Evolutionary conservation across 2,888 invertebrate genomes (phyloP).

Genomic region (Cerceris ruficornis): DNA sequence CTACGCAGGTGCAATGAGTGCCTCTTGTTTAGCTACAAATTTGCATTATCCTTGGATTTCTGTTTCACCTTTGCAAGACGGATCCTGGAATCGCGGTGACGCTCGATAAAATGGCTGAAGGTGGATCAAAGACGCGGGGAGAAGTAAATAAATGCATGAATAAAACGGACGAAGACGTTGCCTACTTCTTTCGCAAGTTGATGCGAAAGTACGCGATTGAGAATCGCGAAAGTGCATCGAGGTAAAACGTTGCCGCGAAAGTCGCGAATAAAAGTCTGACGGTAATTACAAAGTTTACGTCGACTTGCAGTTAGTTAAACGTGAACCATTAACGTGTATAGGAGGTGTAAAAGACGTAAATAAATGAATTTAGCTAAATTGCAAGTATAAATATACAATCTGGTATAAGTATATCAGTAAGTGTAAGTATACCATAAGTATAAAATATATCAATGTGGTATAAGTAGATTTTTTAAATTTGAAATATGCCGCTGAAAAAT

Average conservation of each 20-base stretch:
- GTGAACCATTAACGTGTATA: too few species aligned
- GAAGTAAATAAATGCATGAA: neutral
- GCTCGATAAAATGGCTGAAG: neutral
- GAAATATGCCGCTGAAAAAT: too few species aligned
- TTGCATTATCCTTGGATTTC: neutral
- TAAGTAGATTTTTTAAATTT: too few species aligned
- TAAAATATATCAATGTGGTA: too few species aligned
- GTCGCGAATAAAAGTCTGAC: neutral
- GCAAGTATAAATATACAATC: too few species aligned
- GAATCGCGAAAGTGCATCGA: constrained; percentile 2
- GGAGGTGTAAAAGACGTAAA: too few species aligned
- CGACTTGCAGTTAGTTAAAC: too few species aligned
- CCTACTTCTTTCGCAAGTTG: constrained; percentile 6
- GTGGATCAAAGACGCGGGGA: neutral
- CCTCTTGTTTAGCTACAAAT: constrained; percentile 2
- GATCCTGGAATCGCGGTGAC: too few species aligned
- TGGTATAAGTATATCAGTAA: too few species aligned
- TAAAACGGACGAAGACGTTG: neutral
- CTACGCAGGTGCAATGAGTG: neutral
- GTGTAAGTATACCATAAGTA: too few species aligned
- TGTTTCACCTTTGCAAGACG: constrained; percentile 5
- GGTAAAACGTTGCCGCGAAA: neutral
- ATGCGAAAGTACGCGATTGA: constrained; percentile 16
- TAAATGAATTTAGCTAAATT: too few species aligned
- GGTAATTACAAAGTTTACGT: too few species aligned